Conservation (phyloP, 2,797 vertebrate genomes). For the Pseudocheirus occidentalis region DNA sequence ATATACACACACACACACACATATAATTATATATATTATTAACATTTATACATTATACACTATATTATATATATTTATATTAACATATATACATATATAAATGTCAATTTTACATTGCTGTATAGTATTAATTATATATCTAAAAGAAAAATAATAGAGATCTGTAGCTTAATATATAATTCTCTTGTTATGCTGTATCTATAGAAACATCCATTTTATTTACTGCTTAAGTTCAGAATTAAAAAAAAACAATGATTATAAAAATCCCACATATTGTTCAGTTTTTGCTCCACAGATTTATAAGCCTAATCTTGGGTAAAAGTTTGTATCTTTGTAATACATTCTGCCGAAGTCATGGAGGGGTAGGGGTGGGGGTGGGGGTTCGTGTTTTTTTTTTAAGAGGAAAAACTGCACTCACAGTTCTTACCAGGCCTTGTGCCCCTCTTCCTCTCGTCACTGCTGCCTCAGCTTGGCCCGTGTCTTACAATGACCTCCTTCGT, state of each 20-base stretch:
- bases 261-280: not conserved
- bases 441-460: not conserved
- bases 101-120: not conserved
- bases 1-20: too few relatives aligned
- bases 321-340: conserved; percentile 18
- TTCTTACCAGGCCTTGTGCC: rapidly evolving
- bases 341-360: not conserved
- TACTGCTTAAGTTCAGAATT: not conserved
- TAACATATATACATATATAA: not conserved
- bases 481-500: rapidly evolving
- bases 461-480: not conserved
- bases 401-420: not conserved
- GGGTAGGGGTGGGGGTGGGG: not conserved
- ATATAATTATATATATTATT: too few relatives aligned
- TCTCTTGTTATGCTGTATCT: not conserved
- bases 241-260: not conserved
- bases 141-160: not conserved
- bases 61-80: not conserved
- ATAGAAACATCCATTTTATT: not conserved
- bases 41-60: too few relatives aligned
- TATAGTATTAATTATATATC: not conserved
- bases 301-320: conserved; percentile 7
- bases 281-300: conserved; percentile 21
- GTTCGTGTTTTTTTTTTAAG: not conserved
- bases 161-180: not conserved